Percentiles rank a stretch among this genome's conserved stretches.
phyloP scores from a whole-genome alignment of 2,797 vertebrate genomes.

The Thunnus albacares region DNA sequence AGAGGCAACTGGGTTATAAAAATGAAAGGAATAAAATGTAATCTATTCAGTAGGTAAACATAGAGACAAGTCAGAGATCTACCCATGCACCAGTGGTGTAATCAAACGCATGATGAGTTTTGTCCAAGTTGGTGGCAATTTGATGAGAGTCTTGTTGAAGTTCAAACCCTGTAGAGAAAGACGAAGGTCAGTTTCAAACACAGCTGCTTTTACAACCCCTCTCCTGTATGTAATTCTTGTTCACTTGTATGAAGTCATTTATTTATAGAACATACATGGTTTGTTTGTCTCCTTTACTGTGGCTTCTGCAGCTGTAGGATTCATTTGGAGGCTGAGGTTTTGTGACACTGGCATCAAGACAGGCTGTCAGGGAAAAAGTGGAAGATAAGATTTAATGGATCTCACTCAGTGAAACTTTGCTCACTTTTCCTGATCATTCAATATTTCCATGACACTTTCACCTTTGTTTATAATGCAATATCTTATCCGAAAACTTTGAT shows the following conservation, averaged over 20 bases:
- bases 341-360: neutral
- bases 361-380: neutral
- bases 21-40: too few species aligned
- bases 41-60: too few species aligned
- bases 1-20: too few species aligned
- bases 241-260: neutral
- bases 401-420: neutral
- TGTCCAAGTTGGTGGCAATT: neutral
- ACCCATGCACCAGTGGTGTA: constrained; percentile 16
- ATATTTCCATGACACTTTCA: neutral
- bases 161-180: constrained; percentile 38
- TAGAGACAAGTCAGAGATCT: neutral
- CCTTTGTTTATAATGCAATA: too few species aligned
- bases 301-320: neutral
- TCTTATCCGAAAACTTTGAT: too few species aligned
- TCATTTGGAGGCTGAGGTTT: neutral
- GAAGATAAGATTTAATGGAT: neutral
- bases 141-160: neutral
- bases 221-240: neutral
- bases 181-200: too few species aligned
- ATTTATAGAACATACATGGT: rapidly evolving
- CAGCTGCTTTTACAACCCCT: neutral
- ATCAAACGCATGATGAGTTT: constrained; percentile 26
- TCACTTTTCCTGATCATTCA: neutral
- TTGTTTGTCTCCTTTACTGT: neutral